phyloP scores from a whole-genome alignment of 2,797 vertebrate genomes.

The Acanthiza pusilla region DNA sequence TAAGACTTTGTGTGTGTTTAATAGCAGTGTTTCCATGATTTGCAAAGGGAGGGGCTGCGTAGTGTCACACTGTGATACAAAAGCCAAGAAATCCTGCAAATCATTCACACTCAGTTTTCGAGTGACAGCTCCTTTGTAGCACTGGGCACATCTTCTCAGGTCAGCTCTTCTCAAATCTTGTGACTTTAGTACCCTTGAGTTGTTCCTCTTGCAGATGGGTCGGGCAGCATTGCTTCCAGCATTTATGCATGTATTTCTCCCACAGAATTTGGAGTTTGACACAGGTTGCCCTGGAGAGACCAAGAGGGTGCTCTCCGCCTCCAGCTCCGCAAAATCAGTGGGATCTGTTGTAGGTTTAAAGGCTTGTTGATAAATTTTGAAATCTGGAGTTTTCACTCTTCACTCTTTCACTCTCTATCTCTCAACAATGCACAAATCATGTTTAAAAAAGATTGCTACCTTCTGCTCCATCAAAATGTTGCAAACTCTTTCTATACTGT shows the following conservation, averaged over 20 bases:
- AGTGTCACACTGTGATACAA: neutral
- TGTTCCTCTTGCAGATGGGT: neutral
- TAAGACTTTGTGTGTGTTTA: neutral
- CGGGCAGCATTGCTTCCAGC: neutral
- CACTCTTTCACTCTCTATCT: neutral
- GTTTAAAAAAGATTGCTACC: neutral
- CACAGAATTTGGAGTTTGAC: neutral
- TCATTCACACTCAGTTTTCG: neutral
- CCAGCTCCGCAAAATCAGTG: neutral
- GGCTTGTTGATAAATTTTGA: neutral
- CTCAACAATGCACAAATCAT: neutral
- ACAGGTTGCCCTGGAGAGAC: neutral
- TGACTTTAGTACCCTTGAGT: accelerated
- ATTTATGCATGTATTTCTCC: neutral
- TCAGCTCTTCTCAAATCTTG: neutral
- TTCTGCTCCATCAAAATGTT: neutral
- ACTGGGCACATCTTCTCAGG: neutral
- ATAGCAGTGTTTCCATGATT: neutral
- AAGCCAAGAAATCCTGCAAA: neutral
- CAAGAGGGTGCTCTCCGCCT: neutral
- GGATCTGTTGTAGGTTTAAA: neutral
- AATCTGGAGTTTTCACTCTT: neutral
- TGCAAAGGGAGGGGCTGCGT: neutral
- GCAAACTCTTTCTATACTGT: neutral
- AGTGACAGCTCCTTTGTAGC: neutral